phyloP scores from a whole-genome alignment of 2,113 vertebrate genomes.

The Oplegnathus fasciatus region DNA sequence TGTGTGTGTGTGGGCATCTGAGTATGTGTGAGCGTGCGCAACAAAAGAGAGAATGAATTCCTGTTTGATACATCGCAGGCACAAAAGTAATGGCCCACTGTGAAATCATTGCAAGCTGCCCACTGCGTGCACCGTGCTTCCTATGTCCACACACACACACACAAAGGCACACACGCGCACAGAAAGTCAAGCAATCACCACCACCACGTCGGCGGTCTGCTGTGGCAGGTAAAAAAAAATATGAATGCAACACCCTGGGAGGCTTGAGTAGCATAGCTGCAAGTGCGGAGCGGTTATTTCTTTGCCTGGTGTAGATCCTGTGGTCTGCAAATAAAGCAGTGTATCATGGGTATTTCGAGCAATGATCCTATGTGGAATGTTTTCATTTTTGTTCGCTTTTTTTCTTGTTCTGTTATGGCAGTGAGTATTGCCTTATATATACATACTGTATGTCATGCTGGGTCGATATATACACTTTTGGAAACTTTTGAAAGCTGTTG shows the following conservation, averaged over 20 bases:
- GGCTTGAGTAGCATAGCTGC: background rate
- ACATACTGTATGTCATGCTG: background rate
- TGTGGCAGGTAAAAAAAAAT: constrained; percentile 39
- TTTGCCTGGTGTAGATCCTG: constrained; percentile 1
- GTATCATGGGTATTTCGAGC: constrained; percentile 39
- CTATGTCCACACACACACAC: background rate
- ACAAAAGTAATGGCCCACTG: constrained; percentile 65
- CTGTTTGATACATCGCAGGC: constrained; percentile 63
- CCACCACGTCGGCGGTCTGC: constrained; percentile 24
- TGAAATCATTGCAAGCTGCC: constrained; percentile 58
- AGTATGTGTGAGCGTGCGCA: background rate
- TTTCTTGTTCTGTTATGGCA: background rate
- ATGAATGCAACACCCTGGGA: background rate
- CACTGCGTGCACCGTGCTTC: constrained; percentile 25
- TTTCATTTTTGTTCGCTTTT: constrained; percentile 17
- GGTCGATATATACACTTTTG: background rate
- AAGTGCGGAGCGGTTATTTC: constrained; percentile 21
- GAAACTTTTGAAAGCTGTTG: constrained; percentile 16
- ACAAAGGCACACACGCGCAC: background rate
- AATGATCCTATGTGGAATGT: background rate
- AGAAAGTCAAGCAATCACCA: constrained; percentile 39
- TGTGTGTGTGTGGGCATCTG: constrained; percentile 25
- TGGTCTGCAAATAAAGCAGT: constrained; percentile 46
- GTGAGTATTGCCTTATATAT: background rate
- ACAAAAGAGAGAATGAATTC: constrained; percentile 52